Conservation (phyloP, 2,888 invertebrate genomes). For the Ophonus ardosiacus region DNA sequence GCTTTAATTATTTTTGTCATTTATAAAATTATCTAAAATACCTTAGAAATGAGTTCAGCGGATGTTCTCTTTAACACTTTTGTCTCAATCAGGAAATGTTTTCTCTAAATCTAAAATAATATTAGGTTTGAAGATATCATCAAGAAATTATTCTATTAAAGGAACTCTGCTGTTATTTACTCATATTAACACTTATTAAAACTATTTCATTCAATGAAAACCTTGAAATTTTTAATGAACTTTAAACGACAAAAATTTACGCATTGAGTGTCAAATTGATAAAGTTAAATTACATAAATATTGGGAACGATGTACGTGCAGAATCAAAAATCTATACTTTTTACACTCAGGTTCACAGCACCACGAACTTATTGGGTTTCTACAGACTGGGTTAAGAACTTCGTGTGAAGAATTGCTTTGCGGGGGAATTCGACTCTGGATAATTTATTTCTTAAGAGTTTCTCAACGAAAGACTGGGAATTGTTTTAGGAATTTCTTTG, state of each 20-base stretch:
- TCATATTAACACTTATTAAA: not conserved
- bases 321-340: too few relatives aligned
- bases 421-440: not conserved
- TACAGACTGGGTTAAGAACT: not conserved
- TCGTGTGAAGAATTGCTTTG: not conserved
- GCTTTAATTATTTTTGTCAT: too few relatives aligned
- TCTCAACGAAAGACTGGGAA: not conserved
- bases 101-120: slow-evolving; percentile 34
- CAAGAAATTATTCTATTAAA: slow-evolving; percentile 6
- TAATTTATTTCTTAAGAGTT: not conserved
- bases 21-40: too few relatives aligned
- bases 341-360: not conserved
- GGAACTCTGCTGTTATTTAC: not conserved
- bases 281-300: slow-evolving; percentile 31
- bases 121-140: not conserved
- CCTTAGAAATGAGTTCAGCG: too few relatives aligned
- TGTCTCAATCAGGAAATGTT: not conserved
- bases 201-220: not conserved
- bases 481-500: not conserved
- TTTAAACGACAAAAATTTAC: not conserved
- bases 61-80: too few relatives aligned
- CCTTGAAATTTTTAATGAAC: slow-evolving; percentile 13
- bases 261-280: not conserved
- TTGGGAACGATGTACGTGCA: slow-evolving; percentile 17
- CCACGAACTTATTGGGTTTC: not conserved